These are phyloP conservation scores for Paguma larvata DNA, from an alignment of 2,797 vertebrate genomes.

Conservation along the genomic window DNA sequence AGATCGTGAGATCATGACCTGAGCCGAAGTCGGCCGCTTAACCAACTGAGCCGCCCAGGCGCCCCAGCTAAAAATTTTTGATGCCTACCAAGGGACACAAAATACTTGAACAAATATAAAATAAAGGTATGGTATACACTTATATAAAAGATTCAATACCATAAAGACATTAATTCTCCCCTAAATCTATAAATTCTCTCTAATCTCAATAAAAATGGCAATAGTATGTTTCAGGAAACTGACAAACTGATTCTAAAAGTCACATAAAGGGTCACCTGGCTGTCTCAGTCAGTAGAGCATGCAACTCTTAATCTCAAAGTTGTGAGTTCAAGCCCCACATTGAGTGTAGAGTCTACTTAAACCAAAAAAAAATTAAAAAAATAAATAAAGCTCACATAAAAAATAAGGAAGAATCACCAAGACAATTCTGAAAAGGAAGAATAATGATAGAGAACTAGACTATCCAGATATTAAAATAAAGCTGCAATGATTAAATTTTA, in stretches of 20 bases:
- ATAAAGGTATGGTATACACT: neutral
- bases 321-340: too few relatives aligned
- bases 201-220: neutral
- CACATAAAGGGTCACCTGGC: neutral
- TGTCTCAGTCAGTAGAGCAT: too few relatives aligned
- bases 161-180: neutral
- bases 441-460: neutral
- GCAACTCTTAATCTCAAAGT: too few relatives aligned
- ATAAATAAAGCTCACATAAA: neutral
- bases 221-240: neutral
- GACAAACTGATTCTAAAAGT: neutral
- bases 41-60: too few relatives aligned
- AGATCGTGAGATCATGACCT: too few relatives aligned
- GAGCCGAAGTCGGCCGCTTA: too few relatives aligned
- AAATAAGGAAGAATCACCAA: neutral
- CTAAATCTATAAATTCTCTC: neutral
- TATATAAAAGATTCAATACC: constrained; percentile 14
- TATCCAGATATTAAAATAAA: neutral
- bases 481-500: neutral
- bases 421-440: neutral
- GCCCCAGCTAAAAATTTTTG: neutral
- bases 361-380: too few relatives aligned
- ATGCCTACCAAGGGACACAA: neutral
- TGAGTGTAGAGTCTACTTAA: too few relatives aligned
- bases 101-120: neutral